Base-by-base conservation (phyloP, 2,888 invertebrate species). In the Isoperla grammatica region DNA sequence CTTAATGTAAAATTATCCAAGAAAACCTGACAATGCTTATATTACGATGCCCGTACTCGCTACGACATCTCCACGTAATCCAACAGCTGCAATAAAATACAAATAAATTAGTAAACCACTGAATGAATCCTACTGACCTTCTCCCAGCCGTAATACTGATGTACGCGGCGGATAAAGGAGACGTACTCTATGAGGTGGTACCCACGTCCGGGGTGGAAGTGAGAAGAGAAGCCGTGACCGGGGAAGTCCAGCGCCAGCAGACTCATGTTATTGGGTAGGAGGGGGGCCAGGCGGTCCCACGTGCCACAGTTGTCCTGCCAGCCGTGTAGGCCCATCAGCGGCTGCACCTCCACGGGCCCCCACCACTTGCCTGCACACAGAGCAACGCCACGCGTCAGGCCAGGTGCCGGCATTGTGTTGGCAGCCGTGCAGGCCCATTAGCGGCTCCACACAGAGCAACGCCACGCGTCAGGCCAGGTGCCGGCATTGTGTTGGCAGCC, bases 401-500 rank as follows among this genome's bases (percentile, higher is more conserved):
- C n/a, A 71, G 5, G 70, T 66, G 12, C 69, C 69, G 46, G 69
- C 68, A 64, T 71, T 71, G 60, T 71, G 71, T 65, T 68, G 68
- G 69, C 69, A 71, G 13, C 71, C 71, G 64, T 71, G 71, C 2
- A 71, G 63, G 13, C 67, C 68, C 37, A 71, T 63, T n/a, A 71
- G 56, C 20, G 68, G 69, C 42, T 63, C 62, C n/a, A n/a, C n/a
- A n/a, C n/a, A n/a, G n/a, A n/a, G n/a, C n/a, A n/a, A n/a, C n/a
- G n/a, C n/a, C n/a, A n/a, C n/a, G n/a, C n/a, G n/a, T n/a, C n/a
- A n/a, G n/a, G n/a, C n/a, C n/a, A 71, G 5, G 70, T 66, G 12
- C 69, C 69, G 46, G 69, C 68, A 64, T 71, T 71, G 60, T 71
- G 71, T 65, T 68, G 68, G 69, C 69, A 71, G 13, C 71, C 71